Base-by-base conservation (phyloP, 2,113 vertebrate species). In the Dromas ardeola region DNA sequence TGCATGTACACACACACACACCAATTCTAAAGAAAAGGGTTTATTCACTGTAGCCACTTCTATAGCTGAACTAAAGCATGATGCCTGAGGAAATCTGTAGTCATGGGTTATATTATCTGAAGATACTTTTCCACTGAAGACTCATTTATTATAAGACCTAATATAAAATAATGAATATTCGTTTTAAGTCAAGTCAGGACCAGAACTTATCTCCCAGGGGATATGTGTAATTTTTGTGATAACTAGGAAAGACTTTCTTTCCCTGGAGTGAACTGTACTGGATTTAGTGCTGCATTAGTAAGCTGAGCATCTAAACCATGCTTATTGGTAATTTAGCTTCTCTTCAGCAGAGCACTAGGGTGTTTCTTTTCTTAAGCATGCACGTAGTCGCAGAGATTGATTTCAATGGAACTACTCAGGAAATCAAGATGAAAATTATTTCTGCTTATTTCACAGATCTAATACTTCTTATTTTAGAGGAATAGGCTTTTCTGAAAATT, bases 111-210 rank as follows among this genome's bases (percentile, higher is more conserved):
- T 78, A 61, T 62, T 84, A 69, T 79, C 29, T 67, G 61, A 86
- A 95, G 56, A 73, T 42, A 66, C 55, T 84, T 92, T 95, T 85
- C 53, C 40, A 95, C 49, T 69, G 95, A 95, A 89, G 40, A 36
- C 36, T 89, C 56, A 82, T 82, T 92, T 95, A 62, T 89, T 95
- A 29, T 88, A 95, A 85, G 81, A 36, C 18, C 34, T 92, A 91
- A 93, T 84, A 93, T 69, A 91, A 95, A 89, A 86, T 89, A 95
- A 93, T 78, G 58, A 94, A 40, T 94, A 90, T 85, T 95, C 93
- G 83, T 65, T 96, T 93, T 78, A 90, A 95, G 73, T 84, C 50
- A 93, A 90, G 82, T 88, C 80, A 84, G 65, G 43, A 84, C 47
- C 56, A 91, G 67, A 80, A 84, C 15, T 69, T 94, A 49, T 65